Evolutionary conservation across 2,797 vertebrate species (phyloP).

Genomic region (Tolypeutes matacus): DNA sequence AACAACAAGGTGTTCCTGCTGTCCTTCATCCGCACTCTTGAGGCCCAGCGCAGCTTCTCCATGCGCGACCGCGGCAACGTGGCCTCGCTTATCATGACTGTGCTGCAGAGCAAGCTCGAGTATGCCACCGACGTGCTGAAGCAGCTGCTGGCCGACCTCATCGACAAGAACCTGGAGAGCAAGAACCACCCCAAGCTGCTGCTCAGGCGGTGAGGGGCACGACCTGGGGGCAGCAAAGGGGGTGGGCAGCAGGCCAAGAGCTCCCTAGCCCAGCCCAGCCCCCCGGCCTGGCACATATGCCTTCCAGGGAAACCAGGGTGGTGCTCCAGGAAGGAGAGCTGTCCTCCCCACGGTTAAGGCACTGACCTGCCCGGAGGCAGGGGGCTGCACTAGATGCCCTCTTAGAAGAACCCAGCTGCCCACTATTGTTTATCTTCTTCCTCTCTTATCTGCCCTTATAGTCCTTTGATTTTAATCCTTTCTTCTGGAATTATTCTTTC

Average conservation of each 20-base stretch:
- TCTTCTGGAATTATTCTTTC: background rate
- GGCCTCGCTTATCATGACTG: conserved; percentile 98
- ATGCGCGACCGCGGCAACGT: conserved; percentile 98
- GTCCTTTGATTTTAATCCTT: background rate
- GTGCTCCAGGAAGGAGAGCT: background rate
- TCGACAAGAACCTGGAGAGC: conserved; percentile 99
- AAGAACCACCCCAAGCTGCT: conserved; percentile 98
- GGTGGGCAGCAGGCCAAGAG: fast-evolving
- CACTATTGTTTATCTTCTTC: background rate
- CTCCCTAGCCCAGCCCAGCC: fast-evolving
- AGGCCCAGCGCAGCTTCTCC: conserved; percentile 98
- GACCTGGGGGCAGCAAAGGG: fast-evolving
- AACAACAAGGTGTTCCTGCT: conserved; percentile 99
- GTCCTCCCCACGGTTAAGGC: background rate
- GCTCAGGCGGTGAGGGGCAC: conserved; percentile 92
- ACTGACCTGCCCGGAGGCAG: background rate
- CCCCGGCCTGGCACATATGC: fast-evolving
- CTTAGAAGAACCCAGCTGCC: background rate
- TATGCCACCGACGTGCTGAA: conserved; percentile 98
- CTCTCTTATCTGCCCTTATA: fast-evolving
- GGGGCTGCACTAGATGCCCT: fast-evolving
- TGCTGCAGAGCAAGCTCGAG: conserved; percentile 98
- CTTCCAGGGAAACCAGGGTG: fast-evolving
- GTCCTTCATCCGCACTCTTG: conserved; percentile 97
- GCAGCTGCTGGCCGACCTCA: conserved; percentile 97